Conservation (phyloP, 2,888 invertebrate genomes). For the Entomobrya multifasciata region DNA sequence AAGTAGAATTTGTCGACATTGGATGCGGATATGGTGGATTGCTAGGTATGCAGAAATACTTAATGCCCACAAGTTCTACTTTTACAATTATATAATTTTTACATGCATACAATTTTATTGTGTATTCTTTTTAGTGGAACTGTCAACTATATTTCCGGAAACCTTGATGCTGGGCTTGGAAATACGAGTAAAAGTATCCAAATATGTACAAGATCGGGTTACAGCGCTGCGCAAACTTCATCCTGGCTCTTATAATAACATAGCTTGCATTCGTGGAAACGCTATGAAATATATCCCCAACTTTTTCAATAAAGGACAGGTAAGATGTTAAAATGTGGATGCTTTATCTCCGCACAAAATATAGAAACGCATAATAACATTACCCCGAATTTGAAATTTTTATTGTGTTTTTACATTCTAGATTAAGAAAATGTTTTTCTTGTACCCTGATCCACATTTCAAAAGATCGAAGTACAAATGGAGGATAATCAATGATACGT, state of each 20-base stretch:
- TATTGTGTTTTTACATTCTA: conserved; percentile 26
- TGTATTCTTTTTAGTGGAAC: no score
- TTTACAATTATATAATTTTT: no score
- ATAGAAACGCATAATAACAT: no score
- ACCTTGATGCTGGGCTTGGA: conserved; percentile 96
- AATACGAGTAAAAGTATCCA: conserved; percentile 98
- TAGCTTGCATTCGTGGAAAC: conserved; percentile 96
- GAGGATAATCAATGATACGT: conserved; percentile 96
- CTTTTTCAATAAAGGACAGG: conserved; percentile 96
- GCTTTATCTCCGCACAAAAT: no score
- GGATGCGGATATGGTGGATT: conserved; percentile 99
- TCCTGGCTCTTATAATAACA: conserved; percentile 91
- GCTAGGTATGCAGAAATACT: no score
- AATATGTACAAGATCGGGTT: conserved; percentile 98
- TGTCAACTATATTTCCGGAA: conserved; percentile 95
- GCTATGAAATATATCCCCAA: conserved; percentile 99
- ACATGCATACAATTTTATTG: no score
- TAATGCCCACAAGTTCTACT: no score
- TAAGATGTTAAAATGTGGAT: no score
- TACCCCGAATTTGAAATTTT: no score
- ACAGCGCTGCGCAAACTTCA: conserved; percentile 90
- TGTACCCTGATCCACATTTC: conserved; percentile 99
- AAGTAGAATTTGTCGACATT: conserved; percentile 95
- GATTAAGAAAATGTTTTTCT: conserved; percentile 95
- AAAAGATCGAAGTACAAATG: conserved; percentile 99